Base-by-base conservation (phyloP, 2,113 vertebrate genomes). In the Fregetta grallaria region DNA sequence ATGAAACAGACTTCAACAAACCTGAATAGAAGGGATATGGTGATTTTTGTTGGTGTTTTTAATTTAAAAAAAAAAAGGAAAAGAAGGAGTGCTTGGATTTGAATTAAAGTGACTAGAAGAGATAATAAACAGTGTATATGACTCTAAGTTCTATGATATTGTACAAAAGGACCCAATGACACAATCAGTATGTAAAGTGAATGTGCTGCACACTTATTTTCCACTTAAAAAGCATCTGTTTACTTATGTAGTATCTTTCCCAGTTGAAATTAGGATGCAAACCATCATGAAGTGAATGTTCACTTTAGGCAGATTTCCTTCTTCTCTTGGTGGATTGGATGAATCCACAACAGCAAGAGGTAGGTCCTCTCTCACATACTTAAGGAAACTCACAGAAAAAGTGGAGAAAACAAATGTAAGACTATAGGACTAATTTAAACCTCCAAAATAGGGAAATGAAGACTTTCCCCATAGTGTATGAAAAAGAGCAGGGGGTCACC, bases 171-270 rank as follows among this genome's bases (percentile, higher is more conserved):
- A 29, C 36, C 22, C 38, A 61, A 77, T 73, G 40, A 58, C 52
- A 86, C 70, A 92, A 77, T 73, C 61, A 40, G 5, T 82, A 74
- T 62, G 30, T 65, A 85, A 92, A 92, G 29, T 45, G 18, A 61
- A 85, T 17, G 26, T 52, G 47, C 22, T 86, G 14, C 40, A 61
- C 42, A 72, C 34, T 95, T 94, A 86, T 52, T 89, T 94, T 93
- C 52, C 32, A 44, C 80, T 94, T 86, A 59, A 74, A 95, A 88
- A 95, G 21, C 86, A 96, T 75, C 50, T 92, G 49, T 76, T 94
- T 86, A 17, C 32, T 92, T 76, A 49, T n/a, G 63, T 52, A 74
- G 21, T 55, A 40, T 65, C 59, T 92, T 91, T 66, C 70, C 29
- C 42, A 77, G 70, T 13, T 85, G 67, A 95, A 92, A 73, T 91